Conservation (phyloP, 2,113 vertebrate genomes). For the Oryzias woworae region DNA sequence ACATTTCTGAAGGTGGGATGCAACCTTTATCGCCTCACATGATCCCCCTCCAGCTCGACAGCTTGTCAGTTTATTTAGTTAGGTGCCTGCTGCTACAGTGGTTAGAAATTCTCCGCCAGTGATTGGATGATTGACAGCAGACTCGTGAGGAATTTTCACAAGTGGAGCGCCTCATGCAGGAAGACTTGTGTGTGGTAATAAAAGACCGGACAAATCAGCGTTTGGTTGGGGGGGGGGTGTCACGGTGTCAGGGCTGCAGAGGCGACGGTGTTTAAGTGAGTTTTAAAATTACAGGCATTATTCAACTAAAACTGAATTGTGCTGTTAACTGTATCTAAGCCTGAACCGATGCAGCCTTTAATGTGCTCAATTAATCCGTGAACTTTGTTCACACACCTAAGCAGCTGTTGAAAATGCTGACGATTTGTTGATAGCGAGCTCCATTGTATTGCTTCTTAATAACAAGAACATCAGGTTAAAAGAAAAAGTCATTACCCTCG, state of each 20-base stretch:
- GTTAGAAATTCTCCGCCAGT: conserved; percentile 41
- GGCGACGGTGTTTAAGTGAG: background rate
- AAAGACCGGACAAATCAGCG: conserved; percentile 15
- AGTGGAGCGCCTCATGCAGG: conserved; percentile 40
- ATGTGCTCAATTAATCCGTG: conserved; percentile 29
- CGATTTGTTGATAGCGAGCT: conserved; percentile 35
- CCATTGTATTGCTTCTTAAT: conserved; percentile 43
- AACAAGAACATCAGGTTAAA: conserved; percentile 48
- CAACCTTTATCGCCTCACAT: conserved; percentile 52
- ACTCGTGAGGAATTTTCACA: conserved; percentile 39
- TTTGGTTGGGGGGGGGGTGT: conserved; percentile 21
- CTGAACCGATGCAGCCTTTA: conserved; percentile 3
- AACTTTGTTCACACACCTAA: conserved; percentile 10
- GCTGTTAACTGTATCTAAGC: conserved; percentile 4
- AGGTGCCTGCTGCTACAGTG: conserved; percentile 53
- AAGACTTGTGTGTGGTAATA: conserved; percentile 22
- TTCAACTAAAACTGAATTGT: background rate
- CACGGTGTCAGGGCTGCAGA: conserved; percentile 7
- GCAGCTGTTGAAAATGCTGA: conserved; percentile 27
- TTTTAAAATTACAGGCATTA: conserved; percentile 28
- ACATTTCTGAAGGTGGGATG: conserved; percentile 23
- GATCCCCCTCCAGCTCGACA: conserved; percentile 49
- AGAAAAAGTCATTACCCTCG: conserved; percentile 43
- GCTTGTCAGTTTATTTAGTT: conserved; percentile 64
- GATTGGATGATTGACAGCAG: conserved; percentile 60